phyloP scores from a whole-genome alignment of 2,888 invertebrate genomes.

The Branchipolynoe longqiensis region DNA sequence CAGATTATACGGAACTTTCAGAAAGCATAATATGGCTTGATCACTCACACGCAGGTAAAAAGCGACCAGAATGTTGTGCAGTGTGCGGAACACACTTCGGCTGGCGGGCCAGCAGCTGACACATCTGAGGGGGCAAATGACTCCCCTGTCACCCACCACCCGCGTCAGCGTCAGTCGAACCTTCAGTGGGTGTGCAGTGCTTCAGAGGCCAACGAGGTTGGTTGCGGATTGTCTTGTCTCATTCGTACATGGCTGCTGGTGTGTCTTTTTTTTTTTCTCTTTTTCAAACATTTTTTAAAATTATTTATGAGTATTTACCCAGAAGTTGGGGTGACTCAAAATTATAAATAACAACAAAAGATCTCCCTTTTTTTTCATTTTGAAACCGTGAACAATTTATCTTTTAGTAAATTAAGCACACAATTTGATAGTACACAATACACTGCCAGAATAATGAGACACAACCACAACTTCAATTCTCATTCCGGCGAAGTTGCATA shows the following conservation, averaged over 20 bases:
- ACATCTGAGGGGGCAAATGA: no score
- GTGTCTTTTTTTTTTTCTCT: no score
- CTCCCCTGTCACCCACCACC: not conserved
- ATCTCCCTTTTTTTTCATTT: not conserved
- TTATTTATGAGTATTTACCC: not conserved
- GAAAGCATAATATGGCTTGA: not conserved
- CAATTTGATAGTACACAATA: not conserved
- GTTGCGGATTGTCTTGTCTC: conserved; percentile 9
- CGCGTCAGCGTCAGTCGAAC: not conserved
- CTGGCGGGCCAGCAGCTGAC: conserved; percentile 13
- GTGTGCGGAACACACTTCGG: not conserved
- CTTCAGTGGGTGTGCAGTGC: not conserved
- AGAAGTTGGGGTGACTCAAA: not conserved
- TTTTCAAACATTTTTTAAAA: not conserved
- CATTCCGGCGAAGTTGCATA: no score
- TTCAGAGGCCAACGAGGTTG: not conserved
- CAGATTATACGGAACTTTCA: no score
- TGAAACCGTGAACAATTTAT: not conserved
- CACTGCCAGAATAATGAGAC: conserved; percentile 4
- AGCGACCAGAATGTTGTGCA: not conserved
- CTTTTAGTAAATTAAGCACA: not conserved
- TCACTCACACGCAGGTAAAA: not conserved
- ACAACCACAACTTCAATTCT: not conserved
- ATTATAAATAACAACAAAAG: not conserved
- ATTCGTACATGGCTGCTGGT: not conserved